Evolutionary conservation across 2,888 invertebrate genomes (phyloP), one percentile per base, ranked within the genome.

Genomic region (Physocephala rufipes): DNA sequence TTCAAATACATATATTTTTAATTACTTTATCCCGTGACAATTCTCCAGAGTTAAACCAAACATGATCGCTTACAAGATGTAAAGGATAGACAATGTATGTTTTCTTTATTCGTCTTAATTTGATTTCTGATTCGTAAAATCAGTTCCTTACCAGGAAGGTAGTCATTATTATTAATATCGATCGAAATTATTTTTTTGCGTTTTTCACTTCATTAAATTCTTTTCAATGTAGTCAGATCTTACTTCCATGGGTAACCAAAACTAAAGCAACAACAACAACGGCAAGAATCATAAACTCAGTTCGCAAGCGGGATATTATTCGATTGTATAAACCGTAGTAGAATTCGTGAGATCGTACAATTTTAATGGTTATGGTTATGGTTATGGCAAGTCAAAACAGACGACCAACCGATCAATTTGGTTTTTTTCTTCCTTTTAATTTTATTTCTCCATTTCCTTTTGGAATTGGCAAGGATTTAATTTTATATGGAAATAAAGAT

Each of bases 351-450:
- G 76, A 76, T 80, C 76, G 76, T 74, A 74, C 69, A 81, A 81
- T 79, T 81, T 81, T 81, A 78, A 81, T 80, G 82, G 81, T 81
- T 78, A 82, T 80, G n/a, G n/a, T n/a, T n/a, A n/a, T n/a, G n/a
- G n/a, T n/a, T n/a, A n/a, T n/a, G n/a, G n/a, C 76, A 75, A 82
- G 81, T 81, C 80, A 81, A 79, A 81, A 81, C 80, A 81, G 58
- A 43, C 2, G 26, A 26, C 12, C 49, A n/a, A 49, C 5, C 49
- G 51, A 47, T 16, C 2, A 21, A 26, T 13, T 65, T 66, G 0
- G 26, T 61, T 73, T 36, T 61, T 19, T 67, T 1, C 2, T 58
- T 59, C n/a, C n/a, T 43, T 26, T 21, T 43, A 9, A 15, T 63
- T 67, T 16, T 7, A 30, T 21, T 64, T 69, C 49, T 55, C 19